These are phyloP conservation scores for Amiota minor DNA, from an alignment of 2,888 invertebrate species.

Conservation along the genomic window DNA sequence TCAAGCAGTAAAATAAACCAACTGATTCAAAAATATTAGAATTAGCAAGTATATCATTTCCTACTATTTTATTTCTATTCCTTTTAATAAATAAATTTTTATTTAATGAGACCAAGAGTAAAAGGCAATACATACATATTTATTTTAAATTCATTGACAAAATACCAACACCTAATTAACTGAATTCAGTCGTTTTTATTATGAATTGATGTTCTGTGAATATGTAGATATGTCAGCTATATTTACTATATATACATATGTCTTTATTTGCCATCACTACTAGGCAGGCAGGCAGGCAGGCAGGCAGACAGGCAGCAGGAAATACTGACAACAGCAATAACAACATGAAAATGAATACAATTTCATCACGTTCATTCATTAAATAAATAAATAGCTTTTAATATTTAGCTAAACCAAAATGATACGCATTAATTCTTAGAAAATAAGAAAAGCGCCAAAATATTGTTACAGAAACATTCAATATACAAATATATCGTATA, in stretches of 20 bases:
- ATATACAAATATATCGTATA: neutral
- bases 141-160: slow-evolving; percentile 45
- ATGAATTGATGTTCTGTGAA: neutral
- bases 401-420: neutral
- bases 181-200: neutral
- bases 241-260: slow-evolving; percentile 32
- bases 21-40: no score
- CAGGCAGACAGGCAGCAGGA: neutral
- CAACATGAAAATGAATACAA: neutral
- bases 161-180: slow-evolving; percentile 12
- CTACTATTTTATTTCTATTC: no score
- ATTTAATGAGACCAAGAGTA: no score
- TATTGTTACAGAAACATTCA: neutral
- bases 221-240: neutral
- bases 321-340: neutral
- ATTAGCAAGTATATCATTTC: no score
- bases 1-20: no score
- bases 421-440: neutral
- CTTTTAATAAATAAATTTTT: no score
- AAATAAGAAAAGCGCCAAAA: neutral
- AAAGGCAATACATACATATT: no score
- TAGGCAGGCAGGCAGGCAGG: no score
- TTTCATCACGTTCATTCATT: no score
- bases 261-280: neutral
- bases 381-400: slow-evolving; percentile 7